phyloP scores from a whole-genome alignment of 2,888 invertebrate genomes.

The Melieria picta region DNA sequence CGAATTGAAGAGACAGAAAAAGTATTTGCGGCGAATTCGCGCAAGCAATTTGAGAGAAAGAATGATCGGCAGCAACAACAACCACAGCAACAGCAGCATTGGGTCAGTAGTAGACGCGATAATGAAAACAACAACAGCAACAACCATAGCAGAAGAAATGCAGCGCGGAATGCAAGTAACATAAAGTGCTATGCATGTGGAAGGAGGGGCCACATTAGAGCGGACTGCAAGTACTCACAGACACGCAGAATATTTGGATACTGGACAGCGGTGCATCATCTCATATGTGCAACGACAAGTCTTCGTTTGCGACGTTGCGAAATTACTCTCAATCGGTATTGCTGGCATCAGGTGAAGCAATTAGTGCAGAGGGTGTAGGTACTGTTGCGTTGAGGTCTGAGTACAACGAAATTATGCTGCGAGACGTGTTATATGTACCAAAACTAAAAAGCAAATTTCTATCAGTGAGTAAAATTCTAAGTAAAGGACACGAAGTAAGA shows the following conservation, averaged over 20 bases:
- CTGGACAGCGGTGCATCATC: slow-evolving; percentile 9
- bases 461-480: slow-evolving; percentile 10
- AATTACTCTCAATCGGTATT: not conserved
- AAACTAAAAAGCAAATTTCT: slow-evolving; percentile 11
- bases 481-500: not conserved
- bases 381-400: not conserved
- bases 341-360: not conserved
- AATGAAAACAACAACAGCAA: slow-evolving; percentile 1
- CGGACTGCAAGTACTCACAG: too few relatives aligned
- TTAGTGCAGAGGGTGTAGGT: slow-evolving; percentile 8
- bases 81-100: too few relatives aligned
- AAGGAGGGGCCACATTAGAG: too few relatives aligned
- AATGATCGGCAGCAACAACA: too few relatives aligned
- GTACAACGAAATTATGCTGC: not conserved
- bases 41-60: too few relatives aligned
- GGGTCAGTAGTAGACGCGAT: not conserved
- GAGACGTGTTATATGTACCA: slow-evolving; percentile 7
- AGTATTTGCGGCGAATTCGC: not conserved
- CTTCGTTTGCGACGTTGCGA: not conserved
- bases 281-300: not conserved
- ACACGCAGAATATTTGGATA: slow-evolving; percentile 11
- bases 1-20: not conserved
- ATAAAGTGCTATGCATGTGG: slow-evolving; percentile 1
- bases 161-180: not conserved
- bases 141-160: not conserved